Evolutionary conservation across 2,888 invertebrate species (phyloP).

Genomic region (Bombylius major): DNA sequence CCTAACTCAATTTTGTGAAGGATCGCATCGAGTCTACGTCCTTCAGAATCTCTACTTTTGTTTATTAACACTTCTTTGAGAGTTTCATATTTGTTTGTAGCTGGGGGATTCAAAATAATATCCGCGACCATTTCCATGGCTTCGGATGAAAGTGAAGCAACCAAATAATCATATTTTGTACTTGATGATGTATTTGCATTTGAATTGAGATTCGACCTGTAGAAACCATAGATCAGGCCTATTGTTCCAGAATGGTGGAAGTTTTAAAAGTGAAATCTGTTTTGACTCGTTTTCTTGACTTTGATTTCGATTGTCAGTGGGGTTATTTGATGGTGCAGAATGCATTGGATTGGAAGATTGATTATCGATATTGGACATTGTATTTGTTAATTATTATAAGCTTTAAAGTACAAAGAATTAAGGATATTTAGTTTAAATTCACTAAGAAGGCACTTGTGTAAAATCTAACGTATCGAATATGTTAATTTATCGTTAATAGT

Average conservation of each 20-base stretch:
- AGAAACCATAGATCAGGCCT: conserved; percentile 5
- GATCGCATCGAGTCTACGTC: conserved; percentile 1
- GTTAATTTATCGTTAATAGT: no score
- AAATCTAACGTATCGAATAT: no score
- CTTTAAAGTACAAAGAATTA: no score
- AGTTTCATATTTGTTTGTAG: conserved; percentile 1
- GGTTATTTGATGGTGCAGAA: no score
- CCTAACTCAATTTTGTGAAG: no score
- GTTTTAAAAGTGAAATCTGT: background rate
- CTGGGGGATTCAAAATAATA: background rate
- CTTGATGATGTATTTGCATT: background rate
- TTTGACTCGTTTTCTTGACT: no score
- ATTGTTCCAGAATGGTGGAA: conserved; percentile 2
- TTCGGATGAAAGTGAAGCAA: background rate
- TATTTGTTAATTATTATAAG: no score
- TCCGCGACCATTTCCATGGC: conserved; percentile 3
- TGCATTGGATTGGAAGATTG: no score
- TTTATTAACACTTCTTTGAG: background rate
- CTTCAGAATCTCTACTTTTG: conserved; percentile 1
- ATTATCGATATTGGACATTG: no score
- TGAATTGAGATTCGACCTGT: conserved; percentile 3
- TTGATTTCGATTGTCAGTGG: no score
- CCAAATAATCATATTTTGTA: conserved; percentile 4
- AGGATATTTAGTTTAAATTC: no score
- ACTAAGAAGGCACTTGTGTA: no score